Conservation (phyloP, 2,797 vertebrate species). For the Nothura maculosa region DNA sequence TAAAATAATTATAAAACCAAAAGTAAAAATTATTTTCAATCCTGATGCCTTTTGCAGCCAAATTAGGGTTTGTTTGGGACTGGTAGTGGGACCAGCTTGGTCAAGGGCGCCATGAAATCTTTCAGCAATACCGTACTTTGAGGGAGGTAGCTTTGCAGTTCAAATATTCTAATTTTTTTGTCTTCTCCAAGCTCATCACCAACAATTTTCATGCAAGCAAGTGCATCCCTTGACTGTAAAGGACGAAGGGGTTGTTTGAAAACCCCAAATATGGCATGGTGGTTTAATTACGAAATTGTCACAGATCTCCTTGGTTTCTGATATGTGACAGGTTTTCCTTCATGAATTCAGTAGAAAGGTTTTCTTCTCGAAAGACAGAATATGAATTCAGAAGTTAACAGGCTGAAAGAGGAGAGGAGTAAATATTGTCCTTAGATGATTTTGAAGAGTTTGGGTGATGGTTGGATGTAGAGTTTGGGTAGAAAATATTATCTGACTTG, state of each 20-base stretch:
- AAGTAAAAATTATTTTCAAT: not conserved
- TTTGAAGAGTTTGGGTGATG: constrained; percentile 45
- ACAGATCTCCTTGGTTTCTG: constrained; percentile 48
- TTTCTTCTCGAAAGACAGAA: constrained; percentile 50
- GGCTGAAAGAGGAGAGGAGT: not conserved
- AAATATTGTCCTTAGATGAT: constrained; percentile 35
- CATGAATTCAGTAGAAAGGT: constrained; percentile 46
- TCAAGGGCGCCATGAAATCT: not conserved
- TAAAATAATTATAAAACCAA: not conserved
- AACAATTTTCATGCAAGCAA: constrained; percentile 19
- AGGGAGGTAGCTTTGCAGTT: not conserved
- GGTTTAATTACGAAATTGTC: constrained; percentile 45
- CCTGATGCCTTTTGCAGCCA: not conserved
- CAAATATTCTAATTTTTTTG: not conserved
- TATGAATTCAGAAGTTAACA: constrained; percentile 6
- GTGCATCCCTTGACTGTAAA: constrained; percentile 19
- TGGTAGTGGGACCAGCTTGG: not conserved
- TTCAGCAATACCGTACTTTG: not conserved
- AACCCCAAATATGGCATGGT: constrained; percentile 35
- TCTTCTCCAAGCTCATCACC: constrained; percentile 19
- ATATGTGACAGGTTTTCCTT: constrained; percentile 62
- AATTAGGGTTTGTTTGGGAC: not conserved
- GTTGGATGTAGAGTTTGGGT: constrained; percentile 62
- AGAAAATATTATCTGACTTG: constrained; percentile 79
- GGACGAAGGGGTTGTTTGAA: constrained; percentile 66